Evolutionary conservation across 1,140 invertebrate species (phyloP), one percentile per base, ranked within the genome.

Genomic region (Papilio xuthus): DNA sequence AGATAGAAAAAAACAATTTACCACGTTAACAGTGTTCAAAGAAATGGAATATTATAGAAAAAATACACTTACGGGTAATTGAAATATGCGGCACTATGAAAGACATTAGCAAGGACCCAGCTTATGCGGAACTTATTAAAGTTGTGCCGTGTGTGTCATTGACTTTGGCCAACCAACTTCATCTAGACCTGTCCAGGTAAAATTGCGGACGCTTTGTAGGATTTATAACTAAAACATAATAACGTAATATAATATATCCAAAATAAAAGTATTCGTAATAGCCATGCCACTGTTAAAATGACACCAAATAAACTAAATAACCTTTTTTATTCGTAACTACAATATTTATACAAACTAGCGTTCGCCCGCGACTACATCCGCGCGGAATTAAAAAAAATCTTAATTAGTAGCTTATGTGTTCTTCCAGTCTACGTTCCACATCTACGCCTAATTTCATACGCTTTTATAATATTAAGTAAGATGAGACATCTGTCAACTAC

Each of bases 121-220:
- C 56, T 60, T 23, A 60, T 60, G 56, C 56, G 56, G 56, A 60
- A 60, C 20, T 60, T 60, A 60, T 60, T 60, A 60, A 60, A 60
- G 56, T 26, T 60, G 23, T 2, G 10, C 18, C 50, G 50, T 60
- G 56, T 26, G 56, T 60, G 56, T 60, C 56, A 60, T 60, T 60
- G 56, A 60, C 56, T 60, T 60, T 15, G 12, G 20, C 20, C 23
- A 60, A 60, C 56, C 56, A 60, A 60, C 56, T 26, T 60, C 13
- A 60, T 8, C 53, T 56, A 20, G 20, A 47, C 15, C 44, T 47
- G 44, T 56, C 53, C 20, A 20, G 2, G n/a, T 6, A 56, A 56
- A 56, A 56, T 60, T 8, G n/a, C 50, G 20, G 10, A 50, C 15
- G 47, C 47, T 15, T 15, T 50, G 47, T 50, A 50, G 47, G 50